A percentile compares a stretch with the other conserved stretches of the same genome.
Evolutionary conservation across 2,797 vertebrate genomes (phyloP).

Genomic region (Karalla daura): DNA sequence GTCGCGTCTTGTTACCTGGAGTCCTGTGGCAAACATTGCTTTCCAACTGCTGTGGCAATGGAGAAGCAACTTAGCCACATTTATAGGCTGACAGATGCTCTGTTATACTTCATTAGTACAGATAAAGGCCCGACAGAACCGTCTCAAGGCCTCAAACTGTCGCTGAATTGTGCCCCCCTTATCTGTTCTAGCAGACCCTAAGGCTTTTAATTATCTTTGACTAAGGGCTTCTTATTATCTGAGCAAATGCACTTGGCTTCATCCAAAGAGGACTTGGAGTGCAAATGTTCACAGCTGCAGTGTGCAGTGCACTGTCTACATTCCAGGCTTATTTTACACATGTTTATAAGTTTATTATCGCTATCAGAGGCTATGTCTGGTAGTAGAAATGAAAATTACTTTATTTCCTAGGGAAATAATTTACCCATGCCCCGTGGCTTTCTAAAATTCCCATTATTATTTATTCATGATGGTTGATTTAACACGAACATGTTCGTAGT

Average conservation of each 20-base stretch:
- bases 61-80: not conserved
- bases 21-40: too few relatives aligned
- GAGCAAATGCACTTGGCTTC: not conserved
- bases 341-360: not conserved
- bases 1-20: not conserved
- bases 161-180: constrained; percentile 4
- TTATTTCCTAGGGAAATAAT: too few relatives aligned
- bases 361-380: too few relatives aligned
- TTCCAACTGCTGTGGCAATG: not conserved
- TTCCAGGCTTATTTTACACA: not conserved
- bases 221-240: constrained; percentile 2
- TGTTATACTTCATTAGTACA: not conserved
- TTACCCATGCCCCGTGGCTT: too few relatives aligned
- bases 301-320: not conserved
- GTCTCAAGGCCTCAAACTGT: not conserved
- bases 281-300: not conserved
- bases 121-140: not conserved
- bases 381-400: too few relatives aligned
- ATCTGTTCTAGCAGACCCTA: constrained; percentile 13
- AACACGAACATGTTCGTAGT: not conserved
- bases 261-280: not conserved
- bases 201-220: not conserved
- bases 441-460: not conserved
- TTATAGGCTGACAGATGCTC: not conserved
- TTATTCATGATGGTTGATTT: not conserved